Conservation (phyloP, 2,888 invertebrate genomes). For the Agrenia bidenticulata region DNA sequence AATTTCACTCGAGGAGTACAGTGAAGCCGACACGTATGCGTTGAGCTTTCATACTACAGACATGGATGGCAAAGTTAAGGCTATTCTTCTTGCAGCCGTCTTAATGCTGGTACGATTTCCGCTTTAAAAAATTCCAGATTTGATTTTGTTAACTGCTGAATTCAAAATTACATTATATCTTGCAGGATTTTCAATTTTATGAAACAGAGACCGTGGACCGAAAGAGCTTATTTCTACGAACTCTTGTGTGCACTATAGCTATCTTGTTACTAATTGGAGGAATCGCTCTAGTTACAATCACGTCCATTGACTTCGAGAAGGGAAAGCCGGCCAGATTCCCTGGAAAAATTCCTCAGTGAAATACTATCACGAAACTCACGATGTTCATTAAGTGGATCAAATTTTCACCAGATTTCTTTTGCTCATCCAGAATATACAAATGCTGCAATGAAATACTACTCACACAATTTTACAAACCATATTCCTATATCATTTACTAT, state of each 20-base stretch:
- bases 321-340: constrained; percentile 35
- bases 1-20: constrained; percentile 33
- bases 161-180: neutral
- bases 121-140: constrained; percentile 10
- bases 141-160: neutral
- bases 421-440: too few species aligned
- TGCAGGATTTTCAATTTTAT: constrained; percentile 40
- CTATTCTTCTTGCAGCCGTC: constrained; percentile 41
- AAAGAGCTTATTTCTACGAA: constrained; percentile 26
- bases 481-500: too few species aligned
- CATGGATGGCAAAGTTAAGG: constrained; percentile 37
- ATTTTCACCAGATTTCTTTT: too few species aligned
- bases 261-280: constrained; percentile 32
- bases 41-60: constrained; percentile 35
- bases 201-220: constrained; percentile 34
- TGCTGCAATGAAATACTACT: too few species aligned
- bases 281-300: constrained; percentile 26
- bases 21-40: constrained; percentile 34
- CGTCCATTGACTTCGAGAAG: constrained; percentile 29
- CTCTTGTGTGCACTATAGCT: constrained; percentile 27
- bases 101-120: constrained; percentile 37
- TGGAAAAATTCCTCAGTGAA: constrained; percentile 19
- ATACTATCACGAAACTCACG: too few species aligned
- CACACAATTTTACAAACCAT: too few species aligned
- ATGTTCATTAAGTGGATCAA: too few species aligned